Conservation (phyloP, 2,113 vertebrate genomes). For the Clarias magur region DNA sequence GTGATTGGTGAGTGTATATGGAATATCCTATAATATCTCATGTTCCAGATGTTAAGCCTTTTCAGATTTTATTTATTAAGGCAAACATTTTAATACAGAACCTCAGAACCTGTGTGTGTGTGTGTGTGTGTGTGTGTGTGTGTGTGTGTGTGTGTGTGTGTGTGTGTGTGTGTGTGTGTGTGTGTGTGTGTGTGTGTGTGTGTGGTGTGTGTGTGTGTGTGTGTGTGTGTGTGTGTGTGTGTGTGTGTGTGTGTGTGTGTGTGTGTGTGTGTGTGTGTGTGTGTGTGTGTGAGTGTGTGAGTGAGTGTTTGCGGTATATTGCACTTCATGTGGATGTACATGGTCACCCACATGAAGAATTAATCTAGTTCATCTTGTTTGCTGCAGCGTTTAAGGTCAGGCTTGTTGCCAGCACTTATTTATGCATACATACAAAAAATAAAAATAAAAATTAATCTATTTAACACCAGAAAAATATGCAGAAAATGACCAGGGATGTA, state of each 20-base stretch:
- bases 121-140: not conserved
- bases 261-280: not conserved
- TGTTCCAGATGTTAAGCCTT: not conserved
- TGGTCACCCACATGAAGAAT: not conserved
- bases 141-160: not conserved
- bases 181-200: not conserved
- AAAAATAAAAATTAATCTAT: not conserved
- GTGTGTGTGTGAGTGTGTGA: not conserved
- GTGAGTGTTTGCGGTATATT: not conserved
- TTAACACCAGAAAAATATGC: not conserved
- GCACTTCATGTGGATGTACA: not conserved
- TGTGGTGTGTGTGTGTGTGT: not conserved
- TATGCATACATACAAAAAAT: not conserved
- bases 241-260: not conserved
- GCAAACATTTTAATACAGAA: not conserved
- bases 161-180: not conserved
- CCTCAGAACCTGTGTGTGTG: no score
- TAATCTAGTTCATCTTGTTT: slow-evolving; percentile 28
- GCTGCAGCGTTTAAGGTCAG: slow-evolving; percentile 32
- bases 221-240: not conserved
- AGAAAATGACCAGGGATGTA: not conserved
- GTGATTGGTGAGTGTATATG: not conserved
- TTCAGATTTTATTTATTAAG: not conserved
- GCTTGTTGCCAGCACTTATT: slow-evolving; percentile 14
- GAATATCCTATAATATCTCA: not conserved